Evolutionary conservation across 2,888 invertebrate species (phyloP).

Genomic region (Polymixis flavicincta): DNA sequence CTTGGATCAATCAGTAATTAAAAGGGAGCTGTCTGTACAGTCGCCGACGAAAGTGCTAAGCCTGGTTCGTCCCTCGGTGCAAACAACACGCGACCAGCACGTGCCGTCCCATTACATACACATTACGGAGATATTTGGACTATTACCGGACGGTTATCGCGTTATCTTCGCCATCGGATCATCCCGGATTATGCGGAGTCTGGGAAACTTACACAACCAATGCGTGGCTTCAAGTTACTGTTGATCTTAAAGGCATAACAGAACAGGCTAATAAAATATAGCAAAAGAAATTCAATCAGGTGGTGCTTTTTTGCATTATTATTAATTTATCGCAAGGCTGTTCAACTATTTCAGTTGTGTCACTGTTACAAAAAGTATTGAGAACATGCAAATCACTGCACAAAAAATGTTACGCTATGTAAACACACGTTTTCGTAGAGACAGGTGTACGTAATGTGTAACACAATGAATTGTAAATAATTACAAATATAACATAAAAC

Average conservation of each 20-base stretch:
- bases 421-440: conserved; percentile 16
- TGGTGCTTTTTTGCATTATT: conserved; percentile 26
- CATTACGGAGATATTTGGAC: conserved; percentile 86
- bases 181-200: conserved; percentile 80
- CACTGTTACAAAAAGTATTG: conserved; percentile 17
- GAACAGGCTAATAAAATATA: not conserved
- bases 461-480: conserved; percentile 35
- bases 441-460: conserved; percentile 20
- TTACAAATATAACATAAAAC: conserved; percentile 56
- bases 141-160: conserved; percentile 86
- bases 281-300: conserved; percentile 13
- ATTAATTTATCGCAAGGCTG: conserved; percentile 22
- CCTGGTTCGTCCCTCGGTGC: conserved; percentile 74
- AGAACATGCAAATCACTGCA: conserved; percentile 16
- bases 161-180: conserved; percentile 83
- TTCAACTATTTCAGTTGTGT: conserved; percentile 24
- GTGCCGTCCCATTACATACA: conserved; percentile 83
- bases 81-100: conserved; percentile 79
- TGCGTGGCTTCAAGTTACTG: conserved; percentile 42
- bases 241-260: not conserved
- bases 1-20: conserved; percentile 87
- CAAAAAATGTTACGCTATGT: conserved; percentile 34
- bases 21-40: conserved; percentile 76
- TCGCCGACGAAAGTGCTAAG: conserved; percentile 86
- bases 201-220: conserved; percentile 75